Base-by-base conservation (phyloP, 2,113 vertebrate genomes). In the Spea bombifrons region DNA sequence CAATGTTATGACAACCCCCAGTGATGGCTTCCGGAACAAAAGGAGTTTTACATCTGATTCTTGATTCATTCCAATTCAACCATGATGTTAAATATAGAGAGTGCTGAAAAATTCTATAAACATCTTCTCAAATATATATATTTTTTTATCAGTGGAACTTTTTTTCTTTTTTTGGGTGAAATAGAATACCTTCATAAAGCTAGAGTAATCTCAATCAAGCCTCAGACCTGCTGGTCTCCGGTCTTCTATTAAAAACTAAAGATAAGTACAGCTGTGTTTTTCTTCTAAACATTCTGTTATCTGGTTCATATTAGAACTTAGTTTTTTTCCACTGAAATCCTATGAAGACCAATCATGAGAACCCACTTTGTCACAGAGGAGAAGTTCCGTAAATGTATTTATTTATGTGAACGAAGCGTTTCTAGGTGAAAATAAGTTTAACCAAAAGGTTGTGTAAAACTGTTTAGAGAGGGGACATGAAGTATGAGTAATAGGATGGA, bases 231-330 rank as follows among this genome's bases (percentile, higher is more conserved):
- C 59, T 72, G 61, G 68, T 85, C 75, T 82, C 7, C 45, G 81
- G 77, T 86, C 80, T 75, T 83, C 82, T 78, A 75, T 86, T 85
- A 83, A 80, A 82, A 85, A 77, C 74, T 49, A 84, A 86, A 84
- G 85, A 88, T 85, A 87, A 85, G 83, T 83, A 63, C 66, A 88
- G 81, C 86, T 87, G 84, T 80, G 77, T 82, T 85, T 84, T 84
- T 86, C 82, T 78, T 83, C 82, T 85, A 84, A 88, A 86, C 76
- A 84, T 83, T 87, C 86, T 72, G 50, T 80, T 85, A 84, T 87
- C 87, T 84, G 77, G 57, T 72, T 86, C 86, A 84, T 73, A 80
- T 80, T 80, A 80, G 73, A 80, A 59, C 2, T 64, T 10, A 50
- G 17, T 71, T 87, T 81, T 83, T 80, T 83, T 86, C 72, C 75